These are phyloP conservation scores for Pteropus alecto DNA, from an alignment of 2,113 vertebrate species.

Conservation along the genomic window DNA sequence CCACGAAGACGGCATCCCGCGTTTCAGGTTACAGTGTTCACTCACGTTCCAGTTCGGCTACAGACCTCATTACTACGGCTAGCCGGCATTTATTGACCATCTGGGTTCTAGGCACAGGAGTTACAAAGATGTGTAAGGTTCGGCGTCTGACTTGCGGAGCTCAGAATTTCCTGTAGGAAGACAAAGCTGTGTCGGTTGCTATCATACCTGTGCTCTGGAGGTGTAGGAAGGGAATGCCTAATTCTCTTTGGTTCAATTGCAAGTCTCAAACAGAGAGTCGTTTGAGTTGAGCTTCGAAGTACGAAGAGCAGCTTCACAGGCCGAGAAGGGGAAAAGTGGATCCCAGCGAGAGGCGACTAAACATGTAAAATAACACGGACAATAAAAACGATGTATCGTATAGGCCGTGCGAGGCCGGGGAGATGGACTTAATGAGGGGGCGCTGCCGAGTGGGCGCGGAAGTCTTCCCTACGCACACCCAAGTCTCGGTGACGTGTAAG, in stretches of 20 bases:
- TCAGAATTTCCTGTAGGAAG: not conserved
- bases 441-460: not conserved
- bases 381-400: not conserved
- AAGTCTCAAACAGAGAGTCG: not conserved
- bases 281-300: not conserved
- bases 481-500: not conserved
- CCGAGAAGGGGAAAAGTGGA: not conserved
- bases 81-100: not conserved
- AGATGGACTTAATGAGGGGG: not conserved
- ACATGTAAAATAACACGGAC: not conserved
- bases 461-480: not conserved
- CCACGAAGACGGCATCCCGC: not conserved
- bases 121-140: not conserved
- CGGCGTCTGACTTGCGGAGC: not conserved
- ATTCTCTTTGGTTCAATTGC: not conserved
- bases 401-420: not conserved
- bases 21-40: not conserved
- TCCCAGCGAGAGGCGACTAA: not conserved
- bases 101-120: not conserved
- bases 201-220: no score
- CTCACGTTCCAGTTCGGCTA: not conserved
- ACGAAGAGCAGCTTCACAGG: not conserved
- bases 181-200: not conserved
- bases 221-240: not conserved
- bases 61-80: not conserved